Percentiles rank a stretch among this genome's conserved stretches.
Evolutionary conservation across 2,888 invertebrate genomes (phyloP).

Genomic region (Nymphalis polychloros): DNA sequence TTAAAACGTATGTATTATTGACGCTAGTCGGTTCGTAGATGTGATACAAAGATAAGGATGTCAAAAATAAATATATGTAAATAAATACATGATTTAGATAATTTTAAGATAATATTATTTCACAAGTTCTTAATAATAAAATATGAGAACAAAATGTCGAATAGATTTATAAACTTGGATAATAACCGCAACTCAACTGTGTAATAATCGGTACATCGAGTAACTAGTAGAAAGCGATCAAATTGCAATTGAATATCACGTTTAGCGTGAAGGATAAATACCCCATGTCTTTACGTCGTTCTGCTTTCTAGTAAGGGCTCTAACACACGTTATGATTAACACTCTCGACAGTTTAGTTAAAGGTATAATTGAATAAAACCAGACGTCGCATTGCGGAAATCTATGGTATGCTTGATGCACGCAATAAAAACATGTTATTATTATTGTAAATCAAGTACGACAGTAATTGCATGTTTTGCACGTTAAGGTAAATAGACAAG

Average conservation of each 20-base stretch:
- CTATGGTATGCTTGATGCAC: constrained; percentile 1
- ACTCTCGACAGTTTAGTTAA: constrained; percentile 16
- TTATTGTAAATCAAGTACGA: neutral
- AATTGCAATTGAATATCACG: constrained; percentile 63
- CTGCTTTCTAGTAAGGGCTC: constrained; percentile 53
- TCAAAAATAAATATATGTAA: no score
- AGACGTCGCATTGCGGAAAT: constrained; percentile 11
- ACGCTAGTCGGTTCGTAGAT: no score
- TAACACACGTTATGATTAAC: constrained; percentile 17
- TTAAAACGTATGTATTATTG: no score
- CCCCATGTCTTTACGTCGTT: constrained; percentile 48
- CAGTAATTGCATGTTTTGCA: constrained; percentile 3
- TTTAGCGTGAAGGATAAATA: constrained; percentile 53
- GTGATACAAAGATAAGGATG: no score
- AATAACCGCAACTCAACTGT: constrained; percentile 5
- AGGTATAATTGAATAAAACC: constrained; percentile 13
- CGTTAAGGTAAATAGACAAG: constrained; percentile 1
- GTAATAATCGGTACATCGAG: constrained; percentile 37
- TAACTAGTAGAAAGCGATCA: constrained; percentile 59
- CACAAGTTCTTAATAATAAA: neutral
- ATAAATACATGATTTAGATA: no score
- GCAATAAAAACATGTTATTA: constrained; percentile 11
- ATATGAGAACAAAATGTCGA: neutral
- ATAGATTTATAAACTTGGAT: neutral
- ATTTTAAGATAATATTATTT: no score